phyloP scores from a whole-genome alignment of 2,888 invertebrate genomes.

The Augiades crinisus region DNA sequence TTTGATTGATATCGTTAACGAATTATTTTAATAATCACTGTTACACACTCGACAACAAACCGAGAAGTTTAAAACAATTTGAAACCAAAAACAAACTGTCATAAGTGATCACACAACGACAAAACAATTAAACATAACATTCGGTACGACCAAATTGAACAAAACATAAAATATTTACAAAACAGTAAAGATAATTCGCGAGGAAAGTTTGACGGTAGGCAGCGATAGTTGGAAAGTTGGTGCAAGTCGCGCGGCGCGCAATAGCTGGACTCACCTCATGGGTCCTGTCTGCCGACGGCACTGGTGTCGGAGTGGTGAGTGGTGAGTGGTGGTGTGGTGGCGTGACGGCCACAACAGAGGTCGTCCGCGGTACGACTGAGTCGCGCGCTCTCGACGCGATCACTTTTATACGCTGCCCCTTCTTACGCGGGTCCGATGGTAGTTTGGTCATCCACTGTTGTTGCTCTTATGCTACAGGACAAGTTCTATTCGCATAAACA shows the following conservation, averaged over 20 bases:
- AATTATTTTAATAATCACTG: neutral
- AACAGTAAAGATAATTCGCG: conserved; percentile 4
- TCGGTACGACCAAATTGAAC: neutral
- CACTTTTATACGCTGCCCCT: conserved; percentile 73
- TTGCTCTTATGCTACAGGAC: no score
- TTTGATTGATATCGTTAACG: neutral
- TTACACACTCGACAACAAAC: no score
- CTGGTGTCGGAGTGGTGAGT: neutral
- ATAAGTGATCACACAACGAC: neutral
- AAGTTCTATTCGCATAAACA: no score
- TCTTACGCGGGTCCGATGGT: conserved; percentile 33
- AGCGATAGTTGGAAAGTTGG: neutral
- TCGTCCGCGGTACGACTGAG: conserved; percentile 64
- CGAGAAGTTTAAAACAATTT: no score
- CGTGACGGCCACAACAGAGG: conserved; percentile 40
- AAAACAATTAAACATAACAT: no score
- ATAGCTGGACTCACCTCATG: conserved; percentile 15
- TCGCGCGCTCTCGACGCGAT: conserved; percentile 56
- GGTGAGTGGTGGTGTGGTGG: conserved; percentile 10
- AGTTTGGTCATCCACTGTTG: no score
- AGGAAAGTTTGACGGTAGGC: neutral
- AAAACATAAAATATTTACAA: neutral
- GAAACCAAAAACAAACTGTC: no score
- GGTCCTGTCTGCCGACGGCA: conserved; percentile 1
- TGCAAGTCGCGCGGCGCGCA: conserved; percentile 16